phyloP scores from a whole-genome alignment of 2,797 vertebrate species.

The Tokudaia muenninki region DNA sequence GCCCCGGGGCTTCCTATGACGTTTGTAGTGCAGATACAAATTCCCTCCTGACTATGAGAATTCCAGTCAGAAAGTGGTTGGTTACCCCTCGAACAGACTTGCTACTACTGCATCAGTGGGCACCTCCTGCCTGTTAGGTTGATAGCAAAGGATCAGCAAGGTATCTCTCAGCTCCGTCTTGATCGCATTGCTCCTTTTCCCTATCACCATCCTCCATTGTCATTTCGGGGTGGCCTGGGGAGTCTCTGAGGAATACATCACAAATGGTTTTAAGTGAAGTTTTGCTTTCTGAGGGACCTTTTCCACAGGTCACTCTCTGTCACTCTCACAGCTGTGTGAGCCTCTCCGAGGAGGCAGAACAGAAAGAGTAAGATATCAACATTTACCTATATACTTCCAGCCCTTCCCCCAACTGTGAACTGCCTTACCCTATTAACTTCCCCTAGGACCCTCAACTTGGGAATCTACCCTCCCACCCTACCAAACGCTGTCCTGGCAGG shows the following conservation, averaged over 20 bases:
- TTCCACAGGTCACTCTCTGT: neutral
- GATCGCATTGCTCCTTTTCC: neutral
- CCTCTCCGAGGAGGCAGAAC: neutral
- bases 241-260: neutral
- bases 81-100: neutral
- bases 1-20: neutral
- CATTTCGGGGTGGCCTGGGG: neutral
- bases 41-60: neutral
- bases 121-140: neutral
- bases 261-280: neutral
- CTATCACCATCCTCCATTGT: neutral
- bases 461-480: neutral
- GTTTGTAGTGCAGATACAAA: neutral
- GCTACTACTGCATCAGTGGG: neutral
- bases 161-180: neutral
- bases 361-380: neutral
- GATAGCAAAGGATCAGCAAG: neutral
- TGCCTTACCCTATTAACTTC: neutral
- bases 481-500: neutral
- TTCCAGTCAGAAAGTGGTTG: neutral
- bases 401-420: neutral
- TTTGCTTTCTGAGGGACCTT: neutral
- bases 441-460: neutral
- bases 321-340: neutral
- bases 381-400: accelerated